phyloP scores from a whole-genome alignment of 2,113 vertebrate genomes.

The Leptocoma aspasia region DNA sequence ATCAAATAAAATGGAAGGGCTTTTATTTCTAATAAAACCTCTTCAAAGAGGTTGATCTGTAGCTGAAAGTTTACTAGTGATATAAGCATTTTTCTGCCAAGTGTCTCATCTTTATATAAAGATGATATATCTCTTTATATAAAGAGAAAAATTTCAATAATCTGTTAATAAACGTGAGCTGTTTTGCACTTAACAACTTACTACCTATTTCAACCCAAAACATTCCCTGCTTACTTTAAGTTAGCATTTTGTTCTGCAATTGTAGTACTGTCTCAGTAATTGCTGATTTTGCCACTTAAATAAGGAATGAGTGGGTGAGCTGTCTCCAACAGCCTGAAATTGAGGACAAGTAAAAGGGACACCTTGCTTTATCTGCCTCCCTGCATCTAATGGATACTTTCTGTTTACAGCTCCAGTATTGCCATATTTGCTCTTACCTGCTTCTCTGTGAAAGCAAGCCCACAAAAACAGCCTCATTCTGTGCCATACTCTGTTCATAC shows the following conservation, averaged over 20 bases:
- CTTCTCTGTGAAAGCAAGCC: neutral
- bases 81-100: neutral
- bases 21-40: neutral
- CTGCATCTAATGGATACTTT: conserved; percentile 3
- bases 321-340: neutral
- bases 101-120: neutral
- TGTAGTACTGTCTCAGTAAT: neutral
- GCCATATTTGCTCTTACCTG: neutral
- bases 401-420: conserved; percentile 7
- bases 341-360: neutral
- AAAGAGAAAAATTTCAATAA: neutral
- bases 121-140: too few species aligned
- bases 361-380: neutral
- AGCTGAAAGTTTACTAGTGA: neutral
- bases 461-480: neutral
- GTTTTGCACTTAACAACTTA: neutral
- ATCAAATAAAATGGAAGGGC: neutral
- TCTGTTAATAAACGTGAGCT: neutral
- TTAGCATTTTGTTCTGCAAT: neutral
- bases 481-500: neutral
- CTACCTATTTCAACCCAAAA: neutral
- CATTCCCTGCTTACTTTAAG: neutral
- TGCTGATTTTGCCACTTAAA: neutral
- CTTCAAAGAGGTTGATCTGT: neutral
- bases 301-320: neutral